Conservation (phyloP, 1,140 invertebrate genomes). For the Temnothorax nylanderi region DNA sequence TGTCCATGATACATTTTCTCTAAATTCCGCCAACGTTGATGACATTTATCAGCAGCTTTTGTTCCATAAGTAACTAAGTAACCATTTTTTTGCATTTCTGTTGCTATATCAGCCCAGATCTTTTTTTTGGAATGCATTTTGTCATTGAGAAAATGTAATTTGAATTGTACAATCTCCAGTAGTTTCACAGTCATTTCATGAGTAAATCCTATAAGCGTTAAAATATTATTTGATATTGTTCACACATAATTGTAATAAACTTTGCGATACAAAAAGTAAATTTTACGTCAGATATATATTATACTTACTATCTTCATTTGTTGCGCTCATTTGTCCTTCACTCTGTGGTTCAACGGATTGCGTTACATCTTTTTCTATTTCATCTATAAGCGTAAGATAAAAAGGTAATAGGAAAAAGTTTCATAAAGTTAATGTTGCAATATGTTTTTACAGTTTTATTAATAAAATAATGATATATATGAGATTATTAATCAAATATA, state of each 20-base stretch:
- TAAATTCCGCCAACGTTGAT: background rate
- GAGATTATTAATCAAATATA: no score
- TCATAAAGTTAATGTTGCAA: no score
- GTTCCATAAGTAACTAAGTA: background rate
- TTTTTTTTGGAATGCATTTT: conserved; percentile 20
- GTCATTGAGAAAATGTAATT: background rate
- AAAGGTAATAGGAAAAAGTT: no score
- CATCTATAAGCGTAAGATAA: background rate
- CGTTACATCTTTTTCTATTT: background rate
- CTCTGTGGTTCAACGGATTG: background rate
- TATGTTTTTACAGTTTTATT: no score
- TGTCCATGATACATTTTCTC: background rate
- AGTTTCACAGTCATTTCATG: background rate
- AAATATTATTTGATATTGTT: no score
- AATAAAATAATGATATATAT: no score
- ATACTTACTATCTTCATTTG: conserved; percentile 16
- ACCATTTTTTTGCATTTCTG: background rate
- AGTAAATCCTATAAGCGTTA: background rate
- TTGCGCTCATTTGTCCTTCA: no score
- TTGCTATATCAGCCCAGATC: background rate
- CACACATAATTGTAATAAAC: no score
- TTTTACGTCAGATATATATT: background rate
- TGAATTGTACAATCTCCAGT: background rate
- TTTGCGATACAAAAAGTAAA: no score
- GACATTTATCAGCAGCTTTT: background rate